Percentiles rank a stretch among this genome's conserved stretches.
Conservation (phyloP, 2,797 vertebrate genomes). For the Lutjanus campechanus region DNA sequence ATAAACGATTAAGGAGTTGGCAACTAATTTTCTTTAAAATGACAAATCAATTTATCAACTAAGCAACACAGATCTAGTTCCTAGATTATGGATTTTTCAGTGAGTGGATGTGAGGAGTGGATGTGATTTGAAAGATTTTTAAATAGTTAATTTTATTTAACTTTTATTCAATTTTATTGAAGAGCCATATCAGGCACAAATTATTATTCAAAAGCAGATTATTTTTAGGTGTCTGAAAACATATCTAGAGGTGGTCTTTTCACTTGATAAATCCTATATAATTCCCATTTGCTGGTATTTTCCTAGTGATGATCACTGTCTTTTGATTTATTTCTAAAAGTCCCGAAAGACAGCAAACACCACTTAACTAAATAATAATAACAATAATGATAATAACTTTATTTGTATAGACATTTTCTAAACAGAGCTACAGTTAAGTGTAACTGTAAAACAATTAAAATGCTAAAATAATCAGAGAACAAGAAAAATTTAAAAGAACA, state of each 20-base stretch:
- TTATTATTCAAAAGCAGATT: neutral
- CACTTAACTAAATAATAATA: neutral
- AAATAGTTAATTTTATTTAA: neutral
- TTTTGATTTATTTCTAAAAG: neutral
- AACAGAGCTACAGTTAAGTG: neutral
- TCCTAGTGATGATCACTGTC: neutral
- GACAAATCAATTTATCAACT: too few species aligned
- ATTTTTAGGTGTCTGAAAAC: neutral
- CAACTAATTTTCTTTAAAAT: too few species aligned
- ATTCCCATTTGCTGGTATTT: neutral
- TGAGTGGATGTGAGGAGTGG: neutral
- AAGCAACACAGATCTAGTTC: too few species aligned
- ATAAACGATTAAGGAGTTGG: too few species aligned
- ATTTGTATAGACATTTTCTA: neutral
- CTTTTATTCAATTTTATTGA: too few species aligned
- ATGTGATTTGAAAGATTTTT: neutral
- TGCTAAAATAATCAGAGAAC: neutral
- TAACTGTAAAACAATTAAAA: neutral
- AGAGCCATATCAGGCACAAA: neutral
- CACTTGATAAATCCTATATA: neutral
- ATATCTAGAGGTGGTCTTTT: neutral
- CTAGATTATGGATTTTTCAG: neutral
- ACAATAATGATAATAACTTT: neutral
- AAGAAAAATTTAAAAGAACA: neutral
- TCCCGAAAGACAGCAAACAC: neutral